Percentiles rank a stretch among this genome's conserved stretches.
These are phyloP conservation scores for Drosophila tani DNA, from an alignment of 1,140 invertebrate genomes.

Conservation along the genomic window DNA sequence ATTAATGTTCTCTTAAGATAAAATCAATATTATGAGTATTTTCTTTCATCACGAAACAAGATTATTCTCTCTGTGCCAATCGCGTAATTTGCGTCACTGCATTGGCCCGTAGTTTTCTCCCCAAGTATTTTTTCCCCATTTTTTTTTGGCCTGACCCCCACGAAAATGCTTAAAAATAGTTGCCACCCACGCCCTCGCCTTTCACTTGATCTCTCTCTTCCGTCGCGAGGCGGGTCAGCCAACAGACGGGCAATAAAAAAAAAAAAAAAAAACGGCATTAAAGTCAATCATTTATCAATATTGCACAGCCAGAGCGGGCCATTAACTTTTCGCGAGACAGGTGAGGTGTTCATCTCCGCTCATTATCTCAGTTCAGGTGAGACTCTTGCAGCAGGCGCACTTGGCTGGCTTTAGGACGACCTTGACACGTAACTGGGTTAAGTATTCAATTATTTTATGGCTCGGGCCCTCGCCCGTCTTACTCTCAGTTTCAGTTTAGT, in stretches of 20 bases:
- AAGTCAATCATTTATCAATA: conserved; percentile 27
- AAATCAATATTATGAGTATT: background rate
- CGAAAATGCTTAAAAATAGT: conserved; percentile 42
- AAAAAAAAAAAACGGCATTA: background rate
- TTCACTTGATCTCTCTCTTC: conserved; percentile 21
- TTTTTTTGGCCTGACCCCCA: conserved; percentile 10
- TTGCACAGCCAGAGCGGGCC: background rate
- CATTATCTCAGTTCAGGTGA: conserved; percentile 5
- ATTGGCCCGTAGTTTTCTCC: conserved; percentile 4
- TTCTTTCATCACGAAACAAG: no score
- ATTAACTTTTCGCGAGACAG: background rate
- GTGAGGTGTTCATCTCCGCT: background rate
- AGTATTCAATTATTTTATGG: conserved; percentile 33
- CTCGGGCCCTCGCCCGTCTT: background rate
- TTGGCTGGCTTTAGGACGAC: background rate
- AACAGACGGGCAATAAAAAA: background rate
- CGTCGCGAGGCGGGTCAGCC: background rate
- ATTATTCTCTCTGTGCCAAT: conserved; percentile 15
- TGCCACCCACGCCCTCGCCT: background rate
- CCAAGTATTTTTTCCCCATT: background rate
- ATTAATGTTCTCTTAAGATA: no score
- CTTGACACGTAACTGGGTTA: conserved; percentile 31
- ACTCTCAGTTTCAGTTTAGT: background rate
- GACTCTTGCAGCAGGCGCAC: background rate
- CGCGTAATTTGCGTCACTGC: conserved; percentile 45